These are phyloP conservation scores for Matsumurasca onukii DNA, from an alignment of 1,140 invertebrate genomes.

Conservation along the genomic window DNA sequence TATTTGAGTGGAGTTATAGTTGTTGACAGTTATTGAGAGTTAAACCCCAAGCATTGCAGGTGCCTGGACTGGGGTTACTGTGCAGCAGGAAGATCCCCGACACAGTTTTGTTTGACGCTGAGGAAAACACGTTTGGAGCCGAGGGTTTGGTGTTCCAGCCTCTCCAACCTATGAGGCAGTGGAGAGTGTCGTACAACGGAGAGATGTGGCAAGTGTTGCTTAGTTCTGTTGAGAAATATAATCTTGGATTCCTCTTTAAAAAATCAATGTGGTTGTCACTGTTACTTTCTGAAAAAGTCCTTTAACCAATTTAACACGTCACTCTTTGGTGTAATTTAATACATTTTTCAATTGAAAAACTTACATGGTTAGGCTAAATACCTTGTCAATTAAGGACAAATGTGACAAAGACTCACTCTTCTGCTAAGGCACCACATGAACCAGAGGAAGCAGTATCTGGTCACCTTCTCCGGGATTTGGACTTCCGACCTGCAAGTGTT, in stretches of 20 bases:
- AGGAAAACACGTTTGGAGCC: constrained; percentile 57
- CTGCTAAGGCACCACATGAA: constrained; percentile 49
- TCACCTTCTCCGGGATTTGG: constrained; percentile 55
- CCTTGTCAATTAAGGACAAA: too few relatives aligned
- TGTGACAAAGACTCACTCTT: constrained; percentile 2
- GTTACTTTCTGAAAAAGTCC: too few relatives aligned
- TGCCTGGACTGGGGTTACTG: constrained; percentile 64
- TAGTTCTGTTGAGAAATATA: too few relatives aligned
- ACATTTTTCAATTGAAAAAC: too few relatives aligned
- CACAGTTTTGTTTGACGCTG: constrained; percentile 58
- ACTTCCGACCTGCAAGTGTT: constrained; percentile 56
- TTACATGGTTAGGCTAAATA: too few relatives aligned
- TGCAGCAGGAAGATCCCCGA: constrained; percentile 64
- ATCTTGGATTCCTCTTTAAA: too few relatives aligned
- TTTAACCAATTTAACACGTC: too few relatives aligned
- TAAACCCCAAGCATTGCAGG: too few relatives aligned
- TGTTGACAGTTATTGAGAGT: too few relatives aligned
- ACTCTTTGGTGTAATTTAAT: too few relatives aligned
- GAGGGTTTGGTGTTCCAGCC: constrained; percentile 63
- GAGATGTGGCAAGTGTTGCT: constrained; percentile 57
- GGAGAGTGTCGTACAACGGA: constrained; percentile 62
- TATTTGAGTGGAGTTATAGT: too few relatives aligned
- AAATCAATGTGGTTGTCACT: too few relatives aligned
- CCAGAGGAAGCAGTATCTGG: constrained; percentile 49
- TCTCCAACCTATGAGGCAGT: constrained; percentile 64